These are phyloP conservation scores for Cordilura impudica DNA, from an alignment of 2,888 invertebrate species.

Conservation along the genomic window DNA sequence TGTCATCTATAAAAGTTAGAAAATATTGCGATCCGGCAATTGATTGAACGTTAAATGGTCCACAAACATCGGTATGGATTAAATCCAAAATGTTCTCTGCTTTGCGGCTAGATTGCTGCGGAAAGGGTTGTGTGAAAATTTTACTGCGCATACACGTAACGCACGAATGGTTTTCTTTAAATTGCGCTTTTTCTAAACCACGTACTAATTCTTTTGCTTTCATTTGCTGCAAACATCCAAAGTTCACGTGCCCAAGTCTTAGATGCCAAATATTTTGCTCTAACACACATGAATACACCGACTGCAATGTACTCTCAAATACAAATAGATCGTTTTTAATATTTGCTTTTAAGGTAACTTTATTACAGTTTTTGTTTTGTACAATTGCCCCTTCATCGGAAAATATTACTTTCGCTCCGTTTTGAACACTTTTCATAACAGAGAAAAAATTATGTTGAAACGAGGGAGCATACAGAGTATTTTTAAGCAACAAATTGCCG, in stretches of 20 bases:
- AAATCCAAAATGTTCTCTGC: constrained; percentile 23
- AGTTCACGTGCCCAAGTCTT: constrained; percentile 50
- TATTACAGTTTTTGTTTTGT: constrained; percentile 15
- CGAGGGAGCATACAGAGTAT: constrained; percentile 32
- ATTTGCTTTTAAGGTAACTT: constrained; percentile 27
- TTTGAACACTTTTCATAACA: constrained; percentile 33
- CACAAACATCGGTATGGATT: constrained; percentile 3
- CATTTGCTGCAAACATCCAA: constrained; percentile 36
- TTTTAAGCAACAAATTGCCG: constrained; percentile 14
- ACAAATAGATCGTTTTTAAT: constrained; percentile 41
- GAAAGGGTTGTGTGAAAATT: constrained; percentile 45
- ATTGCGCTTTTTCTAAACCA: constrained; percentile 26
- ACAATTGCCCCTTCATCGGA: constrained; percentile 11
- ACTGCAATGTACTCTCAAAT: constrained; percentile 6
- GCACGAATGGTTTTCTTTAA: constrained; percentile 26
- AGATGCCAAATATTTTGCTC: constrained; percentile 18
- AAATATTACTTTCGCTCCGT: constrained; percentile 29
- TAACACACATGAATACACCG: constrained; percentile 17
- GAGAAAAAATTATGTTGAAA: constrained; percentile 50
- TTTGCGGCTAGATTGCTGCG: constrained; percentile 37
- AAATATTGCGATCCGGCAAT: not conserved
- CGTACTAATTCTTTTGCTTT: constrained; percentile 31
- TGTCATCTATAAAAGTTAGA: not conserved
- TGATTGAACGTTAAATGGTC: not conserved
- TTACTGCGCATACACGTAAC: constrained; percentile 39